Percentiles rank a stretch among this genome's conserved stretches.
These are phyloP conservation scores for Apostichopus parvimensis DNA, from an alignment of 35 echinoderm and acorn worm species.

Conservation along the genomic window DNA sequence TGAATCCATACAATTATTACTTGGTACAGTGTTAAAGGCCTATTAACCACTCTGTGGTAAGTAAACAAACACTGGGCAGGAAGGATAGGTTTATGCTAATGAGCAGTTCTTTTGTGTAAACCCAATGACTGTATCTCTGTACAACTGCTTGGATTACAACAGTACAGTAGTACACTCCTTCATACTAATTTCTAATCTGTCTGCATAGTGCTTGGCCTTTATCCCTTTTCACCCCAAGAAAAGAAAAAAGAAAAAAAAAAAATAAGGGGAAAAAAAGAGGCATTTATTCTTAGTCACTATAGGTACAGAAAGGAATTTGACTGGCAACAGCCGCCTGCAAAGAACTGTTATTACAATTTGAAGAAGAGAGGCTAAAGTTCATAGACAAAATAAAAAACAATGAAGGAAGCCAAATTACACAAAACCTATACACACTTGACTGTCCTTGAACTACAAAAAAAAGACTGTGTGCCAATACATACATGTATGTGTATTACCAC, in stretches of 20 bases:
- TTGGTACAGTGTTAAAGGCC: background rate
- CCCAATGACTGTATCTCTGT: background rate
- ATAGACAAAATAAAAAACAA: slow-evolving; percentile 21
- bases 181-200: background rate
- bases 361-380: slow-evolving; percentile 39
- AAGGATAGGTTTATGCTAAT: slow-evolving; percentile 49
- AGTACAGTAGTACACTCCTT: background rate
- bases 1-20: background rate
- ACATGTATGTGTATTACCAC: too few relatives aligned
- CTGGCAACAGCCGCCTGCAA: slow-evolving; percentile 1
- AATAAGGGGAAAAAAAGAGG: background rate
- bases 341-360: slow-evolving; percentile 5
- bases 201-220: too few relatives aligned
- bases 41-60: background rate
- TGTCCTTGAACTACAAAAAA: background rate
- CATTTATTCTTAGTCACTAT: slow-evolving; percentile 6
- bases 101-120: slow-evolving; percentile 32
- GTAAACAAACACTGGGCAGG: slow-evolving; percentile 37
- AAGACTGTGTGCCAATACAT: too few relatives aligned
- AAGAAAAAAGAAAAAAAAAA: background rate
- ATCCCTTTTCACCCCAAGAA: background rate
- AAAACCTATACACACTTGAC: background rate
- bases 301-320: slow-evolving; percentile 8
- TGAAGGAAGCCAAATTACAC: slow-evolving; percentile 26
- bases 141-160: background rate